These are phyloP conservation scores for Chrysochloris asiatica DNA, from an alignment of 2,113 vertebrate genomes.

Conservation along the genomic window DNA sequence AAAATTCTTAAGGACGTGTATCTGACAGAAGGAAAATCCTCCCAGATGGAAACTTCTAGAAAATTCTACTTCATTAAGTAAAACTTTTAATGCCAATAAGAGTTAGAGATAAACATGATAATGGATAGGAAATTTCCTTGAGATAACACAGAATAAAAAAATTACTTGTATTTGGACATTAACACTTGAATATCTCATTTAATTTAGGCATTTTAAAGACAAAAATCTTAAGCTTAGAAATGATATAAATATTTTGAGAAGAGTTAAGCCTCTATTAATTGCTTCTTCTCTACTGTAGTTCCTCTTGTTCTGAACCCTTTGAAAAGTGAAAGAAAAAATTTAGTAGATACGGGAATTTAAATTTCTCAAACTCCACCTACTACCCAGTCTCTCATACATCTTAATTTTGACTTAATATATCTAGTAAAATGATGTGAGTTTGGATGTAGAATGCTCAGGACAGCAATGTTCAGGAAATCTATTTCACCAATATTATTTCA, in stretches of 20 bases:
- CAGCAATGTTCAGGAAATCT: constrained; percentile 57
- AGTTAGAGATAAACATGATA: neutral
- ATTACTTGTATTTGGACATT: neutral
- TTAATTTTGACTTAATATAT: constrained; percentile 46
- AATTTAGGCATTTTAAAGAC: constrained; percentile 27
- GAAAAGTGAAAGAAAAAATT: neutral
- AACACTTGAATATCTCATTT: neutral
- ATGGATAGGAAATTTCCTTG: neutral
- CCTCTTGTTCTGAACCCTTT: constrained; percentile 4
- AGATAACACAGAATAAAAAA: neutral
- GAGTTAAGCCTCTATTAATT: neutral
- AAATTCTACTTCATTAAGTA: neutral
- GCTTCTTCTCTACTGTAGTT: neutral
- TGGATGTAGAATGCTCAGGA: constrained; percentile 33
- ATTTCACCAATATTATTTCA: constrained; percentile 51
- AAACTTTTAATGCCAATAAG: neutral
- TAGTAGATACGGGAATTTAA: neutral
- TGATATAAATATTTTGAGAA: neutral
- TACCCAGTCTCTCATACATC: constrained; percentile 13
- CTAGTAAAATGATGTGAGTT: constrained; percentile 27
- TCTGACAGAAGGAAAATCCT: constrained; percentile 17
- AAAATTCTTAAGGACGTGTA: neutral
- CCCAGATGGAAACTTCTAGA: neutral
- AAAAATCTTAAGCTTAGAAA: neutral
- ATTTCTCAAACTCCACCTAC: constrained; percentile 10